These are phyloP conservation scores for Caenorhabditis remanei DNA, from an alignment of 1,140 invertebrate species.

Conservation along the genomic window DNA sequence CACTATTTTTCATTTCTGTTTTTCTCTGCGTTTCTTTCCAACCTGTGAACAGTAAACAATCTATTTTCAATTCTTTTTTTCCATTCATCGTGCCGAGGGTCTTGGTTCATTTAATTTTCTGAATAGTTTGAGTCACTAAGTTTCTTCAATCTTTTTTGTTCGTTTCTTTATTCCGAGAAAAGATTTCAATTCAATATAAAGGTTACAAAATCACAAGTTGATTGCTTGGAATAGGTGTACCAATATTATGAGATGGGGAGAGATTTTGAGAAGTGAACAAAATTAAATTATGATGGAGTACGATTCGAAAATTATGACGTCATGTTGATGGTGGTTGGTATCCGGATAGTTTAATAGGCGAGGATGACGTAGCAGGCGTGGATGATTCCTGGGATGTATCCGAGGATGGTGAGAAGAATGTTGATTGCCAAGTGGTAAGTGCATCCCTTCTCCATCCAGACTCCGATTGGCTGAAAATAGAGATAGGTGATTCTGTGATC, in stretches of 20 bases:
- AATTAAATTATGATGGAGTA: neutral
- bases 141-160: neutral
- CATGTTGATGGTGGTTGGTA: neutral
- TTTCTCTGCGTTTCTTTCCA: too few relatives aligned
- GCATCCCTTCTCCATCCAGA: constrained; percentile 71
- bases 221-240: neutral
- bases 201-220: neutral
- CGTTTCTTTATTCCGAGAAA: constrained; percentile 15
- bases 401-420: constrained; percentile 71
- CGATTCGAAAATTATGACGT: neutral
- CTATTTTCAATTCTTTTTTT: too few relatives aligned
- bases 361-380: constrained; percentile 63
- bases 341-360: constrained; percentile 49
- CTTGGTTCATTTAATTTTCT: too few relatives aligned
- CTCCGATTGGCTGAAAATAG: constrained; percentile 69
- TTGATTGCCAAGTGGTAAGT: constrained; percentile 69
- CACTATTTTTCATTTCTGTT: too few relatives aligned
- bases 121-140: neutral
- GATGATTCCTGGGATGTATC: constrained; percentile 69
- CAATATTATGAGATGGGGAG: neutral
- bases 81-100: too few relatives aligned
- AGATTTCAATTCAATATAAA: neutral
- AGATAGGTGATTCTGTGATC: neutral
- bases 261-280: neutral
- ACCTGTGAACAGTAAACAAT: too few relatives aligned